phyloP scores from a whole-genome alignment of 2,797 vertebrate genomes.

The Melanotaenia parkinsoni region DNA sequence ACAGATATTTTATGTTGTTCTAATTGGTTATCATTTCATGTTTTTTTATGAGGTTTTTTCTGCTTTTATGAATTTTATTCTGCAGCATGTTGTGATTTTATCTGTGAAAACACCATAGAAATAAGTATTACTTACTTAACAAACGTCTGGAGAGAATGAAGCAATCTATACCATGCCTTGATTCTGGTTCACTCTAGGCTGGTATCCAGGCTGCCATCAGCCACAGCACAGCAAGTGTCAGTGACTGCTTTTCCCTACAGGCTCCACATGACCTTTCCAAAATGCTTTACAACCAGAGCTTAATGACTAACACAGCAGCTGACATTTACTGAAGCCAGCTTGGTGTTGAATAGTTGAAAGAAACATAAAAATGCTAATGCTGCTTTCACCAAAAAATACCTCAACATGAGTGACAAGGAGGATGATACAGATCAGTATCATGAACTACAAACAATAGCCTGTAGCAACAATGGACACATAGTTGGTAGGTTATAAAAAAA shows the following conservation, averaged over 20 bases:
- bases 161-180: conserved; percentile 30
- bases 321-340: conserved; percentile 79
- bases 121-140: too few species aligned
- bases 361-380: conserved; percentile 61
- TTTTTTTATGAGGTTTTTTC: too few species aligned
- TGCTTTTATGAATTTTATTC: too few species aligned
- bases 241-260: conserved; percentile 52
- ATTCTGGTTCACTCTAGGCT: conserved; percentile 20
- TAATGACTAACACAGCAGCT: conserved; percentile 77
- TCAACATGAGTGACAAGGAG: conserved; percentile 1
- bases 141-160: conserved; percentile 23
- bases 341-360: conserved; percentile 56
- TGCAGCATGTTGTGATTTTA: too few species aligned
- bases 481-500: not conserved
- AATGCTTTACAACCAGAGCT: conserved; percentile 62
- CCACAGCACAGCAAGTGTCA: conserved; percentile 42
- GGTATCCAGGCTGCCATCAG: conserved; percentile 32
- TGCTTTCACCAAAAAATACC: conserved; percentile 38
- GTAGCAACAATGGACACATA: not conserved
- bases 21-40: too few species aligned
- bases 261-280: conserved; percentile 78
- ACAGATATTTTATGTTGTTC: too few species aligned
- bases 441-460: conserved; percentile 4
- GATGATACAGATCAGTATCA: not conserved
- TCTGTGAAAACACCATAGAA: too few species aligned